A percentile compares a stretch with the other conserved stretches of the same genome.
Evolutionary conservation across 2,888 invertebrate species (phyloP).

Genomic region (Apomyelois bistriatella): DNA sequence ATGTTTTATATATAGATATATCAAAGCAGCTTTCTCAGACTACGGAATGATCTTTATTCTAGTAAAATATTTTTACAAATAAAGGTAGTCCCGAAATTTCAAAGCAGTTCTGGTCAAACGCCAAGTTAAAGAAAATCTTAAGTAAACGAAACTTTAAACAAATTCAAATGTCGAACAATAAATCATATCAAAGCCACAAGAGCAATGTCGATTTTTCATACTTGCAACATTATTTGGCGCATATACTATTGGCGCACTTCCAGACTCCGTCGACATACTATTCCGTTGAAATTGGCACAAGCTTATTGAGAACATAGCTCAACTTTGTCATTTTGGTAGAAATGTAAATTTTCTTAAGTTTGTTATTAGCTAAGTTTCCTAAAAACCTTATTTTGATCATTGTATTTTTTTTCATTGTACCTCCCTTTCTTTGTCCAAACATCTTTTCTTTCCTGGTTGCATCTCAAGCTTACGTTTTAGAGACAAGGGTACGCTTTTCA

Average conservation of each 20-base stretch:
- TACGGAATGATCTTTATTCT: too few species aligned
- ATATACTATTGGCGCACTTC: conserved; percentile 27
- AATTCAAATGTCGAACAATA: conserved; percentile 10
- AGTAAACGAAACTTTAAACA: conserved; percentile 4
- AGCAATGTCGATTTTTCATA: conserved; percentile 20
- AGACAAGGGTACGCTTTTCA: too few species aligned
- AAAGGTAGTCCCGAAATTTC: too few species aligned
- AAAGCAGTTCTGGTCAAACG: neutral
- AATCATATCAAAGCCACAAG: conserved; percentile 18
- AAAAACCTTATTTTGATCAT: neutral
- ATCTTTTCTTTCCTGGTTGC: too few species aligned
- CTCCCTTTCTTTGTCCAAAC: too few species aligned
- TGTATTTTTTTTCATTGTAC: too few species aligned
- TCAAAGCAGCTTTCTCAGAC: too few species aligned
- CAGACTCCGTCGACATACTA: conserved; percentile 24
- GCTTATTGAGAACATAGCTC: conserved; percentile 52
- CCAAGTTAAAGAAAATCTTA: neutral
- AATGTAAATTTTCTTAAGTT: neutral
- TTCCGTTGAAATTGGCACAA: conserved; percentile 47
- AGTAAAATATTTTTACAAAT: too few species aligned
- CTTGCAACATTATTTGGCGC: conserved; percentile 22
- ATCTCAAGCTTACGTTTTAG: too few species aligned
- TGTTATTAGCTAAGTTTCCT: neutral
- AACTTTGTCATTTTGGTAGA: neutral
- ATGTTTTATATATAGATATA: too few species aligned